Evolutionary conservation across 2,888 invertebrate genomes (phyloP), one percentile per base, ranked within the genome.

Genomic region (Hyposoter didymator): DNA sequence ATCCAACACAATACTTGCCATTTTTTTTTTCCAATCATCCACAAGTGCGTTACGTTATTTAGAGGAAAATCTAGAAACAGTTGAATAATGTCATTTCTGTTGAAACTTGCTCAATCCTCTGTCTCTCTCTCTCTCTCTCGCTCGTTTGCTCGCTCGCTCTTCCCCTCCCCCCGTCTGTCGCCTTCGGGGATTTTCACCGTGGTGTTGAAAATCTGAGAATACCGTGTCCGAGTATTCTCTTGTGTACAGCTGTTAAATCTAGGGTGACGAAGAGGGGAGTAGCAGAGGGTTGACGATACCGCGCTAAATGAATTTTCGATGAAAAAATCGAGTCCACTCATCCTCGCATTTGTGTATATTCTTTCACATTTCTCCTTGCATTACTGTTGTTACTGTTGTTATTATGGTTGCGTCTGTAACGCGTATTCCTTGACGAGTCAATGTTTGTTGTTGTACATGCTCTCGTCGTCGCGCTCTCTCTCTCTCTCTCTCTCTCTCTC

Each of bases 391-490:
- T 52, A 52, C 35, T 52, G 14, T 75, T 75, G n/a, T 62, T 62
- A 28, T 62, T 74, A 59, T 74, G 28, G 39, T 22, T 35, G 28
- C 39, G 39, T 28, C 8, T 47, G 19, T 78, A 47, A 47, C 45
- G 59, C 28, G 59, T 28, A 45, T n/a, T 66, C 69, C 55, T 75
- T 76, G 12, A 10, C 70, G 49, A 74, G 28, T 47, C 67, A 66
- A 55, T 76, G 83, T 85, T 85, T 87, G 78, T 84, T 84, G 70
- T 82, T 64, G 74, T 75, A 64, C 64, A n/a, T 35, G 64, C 49
- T 59, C 55, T 64, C 78, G 62, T 59, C 82, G 45, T n/a, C n/a
- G n/a, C n/a, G n/a, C 73, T 19, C 62, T 39, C 62, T 45, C 64
- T 62, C 39, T 22, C 47, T 19, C 67, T 17, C 43, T 43, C 52